Percentiles rank a stretch among this genome's conserved stretches.
phyloP scores from a whole-genome alignment of 2,113 vertebrate genomes.

The Rhinolophus ferrumequinum region DNA sequence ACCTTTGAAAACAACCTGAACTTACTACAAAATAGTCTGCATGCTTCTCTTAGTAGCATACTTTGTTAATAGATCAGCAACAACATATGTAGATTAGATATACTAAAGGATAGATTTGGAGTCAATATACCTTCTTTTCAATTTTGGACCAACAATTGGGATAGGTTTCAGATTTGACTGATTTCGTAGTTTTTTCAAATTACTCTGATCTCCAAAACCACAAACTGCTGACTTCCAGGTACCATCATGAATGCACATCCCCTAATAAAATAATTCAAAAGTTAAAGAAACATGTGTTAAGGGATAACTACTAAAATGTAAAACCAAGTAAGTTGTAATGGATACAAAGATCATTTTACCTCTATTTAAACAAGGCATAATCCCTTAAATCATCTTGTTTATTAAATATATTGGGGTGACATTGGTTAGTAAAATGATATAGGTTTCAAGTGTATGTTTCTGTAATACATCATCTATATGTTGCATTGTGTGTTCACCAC shows the following conservation, averaged over 20 bases:
- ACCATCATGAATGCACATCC: constrained; percentile 91
- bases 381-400: not conserved
- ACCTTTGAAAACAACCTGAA: constrained; percentile 39
- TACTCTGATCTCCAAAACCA: constrained; percentile 87
- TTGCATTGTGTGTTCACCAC: too few relatives aligned
- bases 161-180: constrained; percentile 90
- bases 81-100: not conserved
- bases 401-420: too few relatives aligned
- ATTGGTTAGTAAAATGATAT: too few relatives aligned
- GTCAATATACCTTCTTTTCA: constrained; percentile 90
- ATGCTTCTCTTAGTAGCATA: not conserved
- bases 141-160: constrained; percentile 88
- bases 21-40: not conserved
- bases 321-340: not conserved
- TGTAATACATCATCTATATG: too few relatives aligned
- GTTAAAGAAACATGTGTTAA: constrained; percentile 32
- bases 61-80: not conserved
- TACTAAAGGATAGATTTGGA: not conserved
- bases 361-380: not conserved
- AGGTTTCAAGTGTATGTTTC: too few relatives aligned
- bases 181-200: constrained; percentile 88
- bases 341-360: not conserved
- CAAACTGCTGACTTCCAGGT: constrained; percentile 95
- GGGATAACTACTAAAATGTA: not conserved
- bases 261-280: constrained; percentile 82